Base-by-base conservation (phyloP, 2,797 vertebrate species). In the Diglossa cyanea region DNA sequence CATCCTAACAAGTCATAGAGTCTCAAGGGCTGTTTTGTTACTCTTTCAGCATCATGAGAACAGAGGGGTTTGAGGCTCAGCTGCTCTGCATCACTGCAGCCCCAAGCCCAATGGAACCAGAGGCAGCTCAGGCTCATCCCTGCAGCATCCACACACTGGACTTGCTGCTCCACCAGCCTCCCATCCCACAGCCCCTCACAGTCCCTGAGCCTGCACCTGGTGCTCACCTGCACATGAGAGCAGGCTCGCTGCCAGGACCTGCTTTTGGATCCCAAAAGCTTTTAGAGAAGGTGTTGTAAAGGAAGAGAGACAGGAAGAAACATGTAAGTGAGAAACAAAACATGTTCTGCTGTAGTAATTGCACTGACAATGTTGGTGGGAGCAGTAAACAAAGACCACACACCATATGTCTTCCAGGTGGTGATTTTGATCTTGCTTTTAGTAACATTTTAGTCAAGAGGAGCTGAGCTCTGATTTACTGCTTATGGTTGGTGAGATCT, bases 391-490 rank as follows among this genome's bases (percentile, higher is more conserved):
- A 53, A 71, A 87, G 67, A 76, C 28, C 48, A 82, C 7, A 1
- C 60, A 62, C 63, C 35, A 13, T 60, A 15, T 65, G 67, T 67
- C 57, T 67, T 74, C 63, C 89, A 93, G 76, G 86, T 74, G 89
- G 79, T 66, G 33, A 57, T 44, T 95, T 86, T 68, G 72, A 75
- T 88, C n/a, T 11, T 82, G 25, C 5, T 65, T 85, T 90, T 39
- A 45, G 58, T 23, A 88, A 17, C 24, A 31, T 73, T 93, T 91
- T 83, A 84, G 92, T 91, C 85, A 90, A 37, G 65, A 47, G 78
- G 81, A 90, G 51, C 25, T 40, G 73, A 95, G 86, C 57, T 61
- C 37, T 86, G 80, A 85, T 91, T 84, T 90, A 35, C 60, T 24
- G 11, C 63, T 93, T 74, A n/a, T 5, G 44, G 74, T 39, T 81